Base-by-base conservation (phyloP, 2,797 vertebrate species). In the Takifugu ocellatus region DNA sequence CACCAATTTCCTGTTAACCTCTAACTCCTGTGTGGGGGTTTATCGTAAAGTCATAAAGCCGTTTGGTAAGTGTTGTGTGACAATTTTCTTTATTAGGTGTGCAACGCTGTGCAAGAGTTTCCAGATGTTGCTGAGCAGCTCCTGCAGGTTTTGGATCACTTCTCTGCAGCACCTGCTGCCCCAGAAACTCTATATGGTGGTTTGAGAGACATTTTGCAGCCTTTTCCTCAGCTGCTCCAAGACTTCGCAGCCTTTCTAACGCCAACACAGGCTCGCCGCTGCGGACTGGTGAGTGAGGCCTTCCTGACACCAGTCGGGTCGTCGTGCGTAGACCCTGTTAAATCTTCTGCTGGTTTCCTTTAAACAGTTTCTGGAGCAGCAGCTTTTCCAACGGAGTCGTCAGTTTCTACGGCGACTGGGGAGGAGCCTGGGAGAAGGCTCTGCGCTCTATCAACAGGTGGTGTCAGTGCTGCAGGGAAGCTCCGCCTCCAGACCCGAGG, bases 191-290 rank as follows among this genome's bases (percentile, higher is more conserved):
- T 96, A 15, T 94, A 91, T 0, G 54, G 44, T 33, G 83, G 86
- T 0, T 83, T 97, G 9, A 89, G 82, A 31, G 36, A 56, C 0
- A 62, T 95, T 2, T 60, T 98, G 58, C 79, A 42, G 0, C 91
- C 92, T 0, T 97, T 93, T 93, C 96, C 96, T 1, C 93, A 95
- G 81, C 75, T 98, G 31, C 87, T 97, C 9, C 84, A 86, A 1
- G 95, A 97, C 63, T 97, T 94, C 2, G 94, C 95, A 0, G 95
- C 94, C n/a, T 98, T 98, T 63, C 86, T 98, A 7, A 74, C 91
- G 8, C 92, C 83, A 0, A 89, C 90, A 25, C 94, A 98, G 70
- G 95, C 95, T 0, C 54, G 82, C 57, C 87, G 91, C 82, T 98
- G 95, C 27, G 94, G 94, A 0, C 86, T 97, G 91, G 96, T 98